phyloP scores from a whole-genome alignment of 2,797 vertebrate genomes.

The Halcyon chelicuti region DNA sequence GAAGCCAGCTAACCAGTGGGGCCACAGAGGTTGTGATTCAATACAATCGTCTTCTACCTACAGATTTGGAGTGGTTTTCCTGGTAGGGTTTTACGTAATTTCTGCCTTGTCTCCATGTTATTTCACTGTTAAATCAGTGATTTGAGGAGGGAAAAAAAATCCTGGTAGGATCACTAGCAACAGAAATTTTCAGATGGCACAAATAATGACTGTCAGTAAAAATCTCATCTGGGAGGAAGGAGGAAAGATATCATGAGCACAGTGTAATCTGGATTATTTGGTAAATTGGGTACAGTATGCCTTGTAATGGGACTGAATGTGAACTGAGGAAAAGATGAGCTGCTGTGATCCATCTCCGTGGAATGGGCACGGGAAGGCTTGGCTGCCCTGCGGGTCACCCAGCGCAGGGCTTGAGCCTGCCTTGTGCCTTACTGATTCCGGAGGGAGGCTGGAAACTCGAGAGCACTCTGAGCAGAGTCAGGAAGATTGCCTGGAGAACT shows the following conservation, averaged over 20 bases:
- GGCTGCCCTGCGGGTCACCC: rapidly evolving
- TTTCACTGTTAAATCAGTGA: neutral
- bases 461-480: neutral
- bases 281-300: neutral
- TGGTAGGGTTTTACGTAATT: neutral
- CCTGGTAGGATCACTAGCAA: neutral
- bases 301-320: neutral
- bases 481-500: neutral
- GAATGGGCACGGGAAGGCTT: neutral
- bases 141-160: neutral
- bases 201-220: neutral
- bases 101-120: neutral
- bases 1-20: neutral
- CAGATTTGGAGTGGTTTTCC: neutral
- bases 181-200: neutral
- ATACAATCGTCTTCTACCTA: neutral
- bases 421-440: neutral
- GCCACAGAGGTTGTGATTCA: neutral
- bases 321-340: neutral
- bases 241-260: neutral
- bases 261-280: neutral
- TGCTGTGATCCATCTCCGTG: too few species aligned
- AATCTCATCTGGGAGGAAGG: neutral
- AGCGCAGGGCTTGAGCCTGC: rapidly evolving
- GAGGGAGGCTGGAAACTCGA: neutral